Evolutionary conservation across 2,888 invertebrate species (phyloP), one percentile per base, ranked within the genome.

Genomic region (Cosmia pyralina): DNA sequence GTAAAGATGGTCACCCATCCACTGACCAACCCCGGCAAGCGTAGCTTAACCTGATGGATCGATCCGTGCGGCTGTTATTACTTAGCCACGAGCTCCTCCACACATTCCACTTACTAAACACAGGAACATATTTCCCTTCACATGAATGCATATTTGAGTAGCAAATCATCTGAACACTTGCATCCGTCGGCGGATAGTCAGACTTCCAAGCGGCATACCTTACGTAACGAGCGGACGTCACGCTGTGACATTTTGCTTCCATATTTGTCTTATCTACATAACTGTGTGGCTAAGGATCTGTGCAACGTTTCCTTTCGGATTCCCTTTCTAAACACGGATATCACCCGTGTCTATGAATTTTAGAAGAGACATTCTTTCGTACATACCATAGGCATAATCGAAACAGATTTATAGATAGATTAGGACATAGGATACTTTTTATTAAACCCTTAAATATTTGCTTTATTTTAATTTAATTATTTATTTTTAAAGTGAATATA

Each of bases 131-230:
- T 15, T 75, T 46, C 46, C 48, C n/a, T 44, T 19, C 55, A 44
- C 19, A n/a, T 44, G 3, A 1, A 34, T 15, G n/a, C 68, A 77
- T 57, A 44, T 77, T 46, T 62, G 50, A 41, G n/a, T 46, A 46
- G 2, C n/a, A 52, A 65, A 48, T 79, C 76, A 72, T 53, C 46
- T 46, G 59, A 72, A 44, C 44, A 28, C n/a, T 38, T 4, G 44
- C 64, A 60, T 77, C 60, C 80, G 74, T 17, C n/a, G 22, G 34
- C 28, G 70, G 28, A 79, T 58, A n/a, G 44, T 19, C 48, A 34
- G 72, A 60, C 80, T 19, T 53, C 59, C 53, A 72, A 38, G 41
- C 73, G 11, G 19, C 62, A 62, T 78, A 28, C 50, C 50, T 13
- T 50, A 17, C 5, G 13, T 38, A 65, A 60, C 53, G 8, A 19